A percentile compares a stretch with the other conserved stretches of the same genome.
These are phyloP conservation scores for Rhimphoctona megacephalus DNA, from an alignment of 2,888 invertebrate genomes.

Conservation along the genomic window DNA sequence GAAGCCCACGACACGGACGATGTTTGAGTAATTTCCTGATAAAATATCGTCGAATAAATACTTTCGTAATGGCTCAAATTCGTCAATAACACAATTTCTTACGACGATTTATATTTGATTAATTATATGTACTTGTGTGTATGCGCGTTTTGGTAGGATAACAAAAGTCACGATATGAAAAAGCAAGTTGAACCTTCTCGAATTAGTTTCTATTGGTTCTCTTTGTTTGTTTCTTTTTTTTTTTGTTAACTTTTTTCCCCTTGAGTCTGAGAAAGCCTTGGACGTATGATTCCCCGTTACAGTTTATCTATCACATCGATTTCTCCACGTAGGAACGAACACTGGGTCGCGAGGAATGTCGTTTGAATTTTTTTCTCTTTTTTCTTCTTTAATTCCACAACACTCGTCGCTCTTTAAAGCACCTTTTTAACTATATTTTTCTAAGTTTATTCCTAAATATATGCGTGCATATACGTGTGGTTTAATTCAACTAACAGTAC, in stretches of 20 bases:
- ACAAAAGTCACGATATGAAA: conserved; percentile 29
- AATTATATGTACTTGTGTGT: background rate
- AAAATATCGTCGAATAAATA: background rate
- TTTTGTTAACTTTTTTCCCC: background rate
- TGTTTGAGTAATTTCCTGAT: background rate
- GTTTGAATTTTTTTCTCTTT: conserved; percentile 17
- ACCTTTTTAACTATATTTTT: conserved; percentile 31
- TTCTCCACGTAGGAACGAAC: conserved; percentile 47
- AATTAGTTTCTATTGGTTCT: conserved; percentile 11
- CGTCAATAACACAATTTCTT: conserved; percentile 7
- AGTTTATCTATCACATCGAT: conserved; percentile 52
- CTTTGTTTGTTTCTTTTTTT: conserved; percentile 5
- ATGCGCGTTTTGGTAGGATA: conserved; percentile 33
- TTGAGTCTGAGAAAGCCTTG: background rate
- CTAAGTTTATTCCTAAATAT: background rate
- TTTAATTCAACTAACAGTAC: conserved; percentile 44
- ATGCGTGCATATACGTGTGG: conserved; percentile 9
- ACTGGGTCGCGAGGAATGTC: conserved; percentile 43
- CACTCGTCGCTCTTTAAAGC: conserved; percentile 47
- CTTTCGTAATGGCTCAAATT: background rate
- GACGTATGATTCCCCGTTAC: background rate
- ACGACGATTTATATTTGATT: background rate
- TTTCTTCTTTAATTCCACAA: conserved; percentile 5
- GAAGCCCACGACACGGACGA: background rate
- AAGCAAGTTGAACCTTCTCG: conserved; percentile 8